Base-by-base conservation (phyloP, 2,888 invertebrate species). In the Cephalotes varians region DNA sequence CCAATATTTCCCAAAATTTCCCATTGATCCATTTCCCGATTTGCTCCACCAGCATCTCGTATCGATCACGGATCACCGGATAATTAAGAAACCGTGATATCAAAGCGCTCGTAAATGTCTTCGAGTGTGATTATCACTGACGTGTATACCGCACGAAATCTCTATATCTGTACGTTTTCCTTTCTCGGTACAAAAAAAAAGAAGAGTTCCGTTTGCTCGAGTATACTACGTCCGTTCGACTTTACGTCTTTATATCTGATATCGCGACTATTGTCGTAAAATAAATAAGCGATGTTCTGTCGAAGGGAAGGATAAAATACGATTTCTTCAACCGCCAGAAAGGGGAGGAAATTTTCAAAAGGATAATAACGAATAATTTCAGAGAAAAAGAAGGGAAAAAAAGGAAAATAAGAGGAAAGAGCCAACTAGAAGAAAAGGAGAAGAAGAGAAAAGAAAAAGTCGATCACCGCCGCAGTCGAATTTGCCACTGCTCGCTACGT, bases 1-100 rank as follows among this genome's bases (percentile, higher is more conserved):
- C 92, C 83, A 91, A 85, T 49, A 83, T 86, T 72, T 86, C 85
- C 91, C 91, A 92, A 81, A 91, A 84, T n/a, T n/a, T n/a, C n/a
- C n/a, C n/a, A n/a, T n/a, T n/a, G n/a, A n/a, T n/a, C 91, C 91
- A 93, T 83, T 92, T 91, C 62, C 86, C 89, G 81, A 90, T 88
- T 84, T 90, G 88, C 82, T 93, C 91, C 85, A 93, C 92, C 65
- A 94, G 85, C 94, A 94, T 94, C 51, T 47, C 34, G 79, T 47
- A 18, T 18, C 15, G 58, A 44, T 58, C 28, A 31, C 25, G 44
- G 6, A 47, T 9, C 40, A 31, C n/a, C 15, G 51, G 34, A 12
- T 34, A 37, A 40, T 77, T 51, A 58, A 58, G 2, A 37, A 54
- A 40, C 28, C 28, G 58, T 28, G 18, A 56, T 31, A 49, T 64